Base-by-base conservation (phyloP, 2,113 vertebrate species). In the Speoplatyrhinus poulsoni region DNA sequence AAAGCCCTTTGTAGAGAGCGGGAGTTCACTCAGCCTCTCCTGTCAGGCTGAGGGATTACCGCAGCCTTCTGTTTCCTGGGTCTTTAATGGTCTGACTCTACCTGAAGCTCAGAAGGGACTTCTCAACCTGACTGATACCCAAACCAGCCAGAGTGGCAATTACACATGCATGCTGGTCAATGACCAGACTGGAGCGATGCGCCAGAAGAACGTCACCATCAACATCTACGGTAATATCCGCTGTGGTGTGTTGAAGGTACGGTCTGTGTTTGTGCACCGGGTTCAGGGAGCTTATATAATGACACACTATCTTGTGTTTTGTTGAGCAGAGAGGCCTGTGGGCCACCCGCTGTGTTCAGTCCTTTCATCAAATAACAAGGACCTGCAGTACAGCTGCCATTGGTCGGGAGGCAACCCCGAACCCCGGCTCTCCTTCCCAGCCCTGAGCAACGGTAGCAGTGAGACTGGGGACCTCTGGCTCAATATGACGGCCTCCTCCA, bases 111-210 rank as follows among this genome's bases (percentile, higher is more conserved):
- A 4, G 6, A 6, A 46, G 3, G 87, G 87, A 62, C 46, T 78
- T 9, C 73, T 92, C 11, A 76, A 77, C 57, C 81, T 90, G 17
- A 75, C 48, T 16, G 15, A 82, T 9, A 61, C 90, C 1, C 76
- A 81, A 49, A 72, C 77, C 12, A 86, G 60, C 57, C 90, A 92
- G 69, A 83, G 77, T 17, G 92, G 92, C 1, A 2, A 59, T 15
- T 93, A 93, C 47, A 88, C 80, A 0, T 93, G 92, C 54, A 50
- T 13, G 2, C 17, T 88, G 54, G 10, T 71, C 33, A 93, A 92
- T 60, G 11, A 2, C 8, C 15, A 53, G 68, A 90, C 87, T 2
- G 48, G 12, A 0, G 50, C 11, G 0, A n/a, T 1, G 8, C 49
- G 66, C 0, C 47, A 69, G 17, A 84, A 66, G 60, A 88, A 36